Evolutionary conservation across 1,140 invertebrate genomes (phyloP).

Genomic region (Apolygus lucorum): DNA sequence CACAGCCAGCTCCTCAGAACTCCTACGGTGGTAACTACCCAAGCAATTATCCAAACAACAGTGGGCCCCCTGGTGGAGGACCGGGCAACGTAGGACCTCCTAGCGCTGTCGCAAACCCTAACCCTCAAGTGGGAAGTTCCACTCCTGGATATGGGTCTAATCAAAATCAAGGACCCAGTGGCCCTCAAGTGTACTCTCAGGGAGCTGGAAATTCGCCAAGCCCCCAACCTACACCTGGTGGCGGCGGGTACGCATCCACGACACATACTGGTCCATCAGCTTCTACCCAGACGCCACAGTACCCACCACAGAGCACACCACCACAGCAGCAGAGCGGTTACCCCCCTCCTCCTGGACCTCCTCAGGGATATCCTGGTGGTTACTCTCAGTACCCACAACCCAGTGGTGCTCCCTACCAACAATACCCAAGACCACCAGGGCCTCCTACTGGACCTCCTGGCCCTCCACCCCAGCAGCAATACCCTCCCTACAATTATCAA

Average conservation of each 20-base stretch:
- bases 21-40: constrained; percentile 14
- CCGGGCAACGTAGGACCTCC: background rate
- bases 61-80: constrained; percentile 2
- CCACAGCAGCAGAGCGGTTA: constrained; percentile 13
- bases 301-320: constrained; percentile 11
- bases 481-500: constrained; percentile 22
- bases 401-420: constrained; percentile 20
- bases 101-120: background rate
- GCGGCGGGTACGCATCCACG: constrained; percentile 14
- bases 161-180: background rate
- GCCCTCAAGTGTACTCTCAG: background rate
- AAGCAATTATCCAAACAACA: constrained; percentile 11
- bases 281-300: constrained; percentile 25
- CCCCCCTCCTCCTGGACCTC: constrained; percentile 19
- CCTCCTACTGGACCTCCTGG: constrained; percentile 12
- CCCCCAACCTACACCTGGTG: background rate
- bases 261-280: constrained; percentile 26
- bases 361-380: constrained; percentile 23
- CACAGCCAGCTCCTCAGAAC: constrained; percentile 9
- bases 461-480: constrained; percentile 26
- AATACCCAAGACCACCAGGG: constrained; percentile 21
- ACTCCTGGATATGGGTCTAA: background rate
- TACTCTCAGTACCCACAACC: constrained; percentile 13
- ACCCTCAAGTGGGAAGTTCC: background rate
- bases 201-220: background rate